phyloP scores from a whole-genome alignment of 2,797 vertebrate species.

The Channa striata region DNA sequence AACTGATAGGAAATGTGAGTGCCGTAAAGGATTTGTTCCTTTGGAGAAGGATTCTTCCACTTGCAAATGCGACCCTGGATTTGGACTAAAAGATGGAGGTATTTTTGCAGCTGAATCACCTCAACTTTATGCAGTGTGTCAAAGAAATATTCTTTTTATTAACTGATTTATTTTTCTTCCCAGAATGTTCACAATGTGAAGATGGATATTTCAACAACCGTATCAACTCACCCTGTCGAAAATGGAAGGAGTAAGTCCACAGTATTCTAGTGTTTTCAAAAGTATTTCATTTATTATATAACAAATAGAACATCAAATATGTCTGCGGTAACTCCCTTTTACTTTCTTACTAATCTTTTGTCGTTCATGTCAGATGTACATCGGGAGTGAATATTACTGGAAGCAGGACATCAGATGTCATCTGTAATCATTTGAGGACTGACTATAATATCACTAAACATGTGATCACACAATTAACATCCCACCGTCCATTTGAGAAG shows the following conservation, averaged over 20 bases:
- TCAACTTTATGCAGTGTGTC: not conserved
- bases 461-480: not conserved
- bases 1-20: slow-evolving; percentile 62
- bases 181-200: slow-evolving; percentile 63
- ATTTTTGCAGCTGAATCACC: slow-evolving; percentile 1
- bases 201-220: slow-evolving; percentile 47
- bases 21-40: slow-evolving; percentile 43
- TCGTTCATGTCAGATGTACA: slow-evolving; percentile 62
- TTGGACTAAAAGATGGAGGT: slow-evolving; percentile 39
- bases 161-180: not conserved
- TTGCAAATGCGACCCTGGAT: slow-evolving; percentile 70
- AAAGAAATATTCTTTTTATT: not conserved
- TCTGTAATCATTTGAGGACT: slow-evolving; percentile 33
- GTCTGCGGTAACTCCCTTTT: not conserved
- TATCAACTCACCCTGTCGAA: slow-evolving; percentile 19
- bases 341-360: not conserved
- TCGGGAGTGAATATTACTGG: slow-evolving; percentile 50
- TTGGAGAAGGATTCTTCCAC: fast-evolving
- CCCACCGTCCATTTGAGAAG: not conserved
- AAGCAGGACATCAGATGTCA: slow-evolving; percentile 49
- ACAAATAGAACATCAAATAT: not conserved
- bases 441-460: not conserved
- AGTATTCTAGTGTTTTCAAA: not conserved
- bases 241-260: slow-evolving; percentile 72
- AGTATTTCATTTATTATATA: not conserved